phyloP scores from a whole-genome alignment of 2,113 vertebrate species.

The Tragelaphus scriptus region DNA sequence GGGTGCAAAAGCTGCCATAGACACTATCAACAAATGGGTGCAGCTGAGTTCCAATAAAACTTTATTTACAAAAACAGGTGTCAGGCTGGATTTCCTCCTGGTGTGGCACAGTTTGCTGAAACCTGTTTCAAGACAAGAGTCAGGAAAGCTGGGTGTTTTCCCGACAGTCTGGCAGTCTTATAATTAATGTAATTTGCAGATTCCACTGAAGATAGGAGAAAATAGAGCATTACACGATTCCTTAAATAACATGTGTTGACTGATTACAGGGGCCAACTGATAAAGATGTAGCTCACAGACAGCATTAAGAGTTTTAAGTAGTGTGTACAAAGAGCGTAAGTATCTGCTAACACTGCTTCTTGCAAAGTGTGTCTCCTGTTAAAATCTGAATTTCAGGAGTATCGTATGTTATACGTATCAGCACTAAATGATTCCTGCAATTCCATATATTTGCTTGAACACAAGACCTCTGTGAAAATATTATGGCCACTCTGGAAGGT shows the following conservation, averaged over 20 bases:
- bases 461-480: background rate
- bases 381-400: background rate
- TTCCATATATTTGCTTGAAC: background rate
- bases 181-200: background rate
- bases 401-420: background rate
- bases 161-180: background rate
- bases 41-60: background rate
- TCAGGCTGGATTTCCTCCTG: background rate
- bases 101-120: background rate
- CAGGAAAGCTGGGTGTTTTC: background rate
- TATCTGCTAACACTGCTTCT: background rate
- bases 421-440: background rate
- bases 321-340: background rate
- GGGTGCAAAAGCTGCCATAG: fast-evolving
- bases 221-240: background rate
- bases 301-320: background rate
- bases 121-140: background rate
- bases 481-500: background rate
- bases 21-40: background rate
- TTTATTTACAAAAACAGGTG: background rate
- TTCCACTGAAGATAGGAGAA: background rate
- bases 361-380: background rate
- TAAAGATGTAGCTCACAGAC: background rate
- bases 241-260: background rate
- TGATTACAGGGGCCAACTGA: background rate